Evolutionary conservation across 2,797 vertebrate genomes (phyloP), one percentile per base, ranked within the genome.

Genomic region (Vireo griseus): DNA sequence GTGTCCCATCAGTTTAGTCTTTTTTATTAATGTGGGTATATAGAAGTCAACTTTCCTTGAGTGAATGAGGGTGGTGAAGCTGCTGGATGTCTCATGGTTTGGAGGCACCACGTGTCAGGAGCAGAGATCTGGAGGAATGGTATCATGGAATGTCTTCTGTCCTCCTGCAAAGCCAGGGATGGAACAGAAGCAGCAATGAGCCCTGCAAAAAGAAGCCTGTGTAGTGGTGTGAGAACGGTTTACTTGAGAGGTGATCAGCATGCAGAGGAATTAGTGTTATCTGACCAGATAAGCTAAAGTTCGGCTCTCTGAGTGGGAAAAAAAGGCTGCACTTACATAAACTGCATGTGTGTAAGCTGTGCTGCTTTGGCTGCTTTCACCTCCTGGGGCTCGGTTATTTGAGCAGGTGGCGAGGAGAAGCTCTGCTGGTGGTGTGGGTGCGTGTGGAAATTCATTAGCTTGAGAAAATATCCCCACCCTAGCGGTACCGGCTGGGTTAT

Each of bases 401-500:
- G 69, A 86, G 82, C 73, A 78, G 58, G 55, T 67, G 77, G 31
- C 3, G 8, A 48, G 66, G 48, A 58, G 62, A 25, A 81, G 69
- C 47, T 83, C 61, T 74, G 45, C 58, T 57, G 40, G 31, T 29
- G 44, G 18, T 72, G 31, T 40, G 52, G 42, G 29, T 35, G n/a
- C 39, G 0, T 6, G 31, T 77, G 68, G 26, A 61, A 54, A 86
- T 91, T 80, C 20, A 26, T 80, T 37, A 59, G n/a, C 37, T 31
- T 40, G 61, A 67, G 69, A 62, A 93, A 69, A 65, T 35, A 66
- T 33, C 65, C 57, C 59, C 44, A 21, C 45, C 31, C 54, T 58
- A 2, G 20, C 0, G 0, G 9, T 45, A 5, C 1, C 0, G 4
- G 45, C 37, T 51, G 28, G 20, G 39, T 44, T 86, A 28, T 67